A percentile compares a stretch with the other conserved stretches of the same genome.
These are phyloP conservation scores for Pelosia muscerda DNA, from an alignment of 2,888 invertebrate genomes.

Conservation along the genomic window DNA sequence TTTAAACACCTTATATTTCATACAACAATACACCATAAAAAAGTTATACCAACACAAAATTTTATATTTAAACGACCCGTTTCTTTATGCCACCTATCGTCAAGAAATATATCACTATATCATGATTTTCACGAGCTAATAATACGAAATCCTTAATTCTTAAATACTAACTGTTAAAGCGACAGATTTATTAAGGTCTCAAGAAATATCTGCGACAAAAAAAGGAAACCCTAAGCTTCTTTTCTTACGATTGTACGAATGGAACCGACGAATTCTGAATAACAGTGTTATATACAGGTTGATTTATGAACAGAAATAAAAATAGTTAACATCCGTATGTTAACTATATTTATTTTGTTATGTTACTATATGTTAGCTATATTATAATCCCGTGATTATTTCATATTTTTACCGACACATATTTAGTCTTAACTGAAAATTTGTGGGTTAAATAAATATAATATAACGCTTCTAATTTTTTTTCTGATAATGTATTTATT, in stretches of 20 bases:
- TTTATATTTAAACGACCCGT: slow-evolving; percentile 41
- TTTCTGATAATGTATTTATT: not conserved
- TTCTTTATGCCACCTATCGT: slow-evolving; percentile 50
- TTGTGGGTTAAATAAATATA: not conserved
- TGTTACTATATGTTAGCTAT: too few species aligned
- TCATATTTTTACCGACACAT: too few species aligned
- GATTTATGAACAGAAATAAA: slow-evolving; percentile 57
- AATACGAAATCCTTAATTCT: slow-evolving; percentile 64
- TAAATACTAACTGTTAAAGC: slow-evolving; percentile 61
- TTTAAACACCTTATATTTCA: slow-evolving; percentile 21
- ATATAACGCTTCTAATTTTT: not conserved
- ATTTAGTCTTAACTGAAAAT: not conserved
- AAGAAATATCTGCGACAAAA: slow-evolving; percentile 58
- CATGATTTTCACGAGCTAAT: slow-evolving; percentile 66
- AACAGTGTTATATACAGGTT: slow-evolving; percentile 58
- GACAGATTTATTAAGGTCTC: slow-evolving; percentile 79
- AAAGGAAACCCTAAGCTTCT: slow-evolving; percentile 57
- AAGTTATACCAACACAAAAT: slow-evolving; percentile 29
- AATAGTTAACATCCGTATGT: slow-evolving; percentile 7
- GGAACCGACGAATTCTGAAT: slow-evolving; percentile 64
- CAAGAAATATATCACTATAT: slow-evolving; percentile 61
- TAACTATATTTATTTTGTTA: too few species aligned
- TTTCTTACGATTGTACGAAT: slow-evolving; percentile 66
- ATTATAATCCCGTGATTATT: too few species aligned
- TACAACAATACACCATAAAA: slow-evolving; percentile 27